Conservation (phyloP, 23 tunicate genomes). For the Ascidia mentula region DNA sequence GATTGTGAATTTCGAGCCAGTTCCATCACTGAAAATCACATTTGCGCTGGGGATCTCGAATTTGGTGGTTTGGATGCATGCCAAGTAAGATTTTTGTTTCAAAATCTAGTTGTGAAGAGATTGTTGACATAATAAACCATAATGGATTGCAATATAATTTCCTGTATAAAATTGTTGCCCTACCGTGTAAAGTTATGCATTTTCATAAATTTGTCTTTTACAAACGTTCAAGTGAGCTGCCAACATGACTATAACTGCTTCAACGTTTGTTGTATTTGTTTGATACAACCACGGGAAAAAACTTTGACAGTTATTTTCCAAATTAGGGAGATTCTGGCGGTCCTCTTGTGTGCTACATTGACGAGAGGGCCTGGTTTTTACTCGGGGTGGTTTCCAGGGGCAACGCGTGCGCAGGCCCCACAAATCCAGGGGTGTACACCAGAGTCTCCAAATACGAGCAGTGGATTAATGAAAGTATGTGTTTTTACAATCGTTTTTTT, state of each 20-base stretch:
- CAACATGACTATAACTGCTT: too few relatives aligned
- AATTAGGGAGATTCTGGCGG: constrained; percentile 12
- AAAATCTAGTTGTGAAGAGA: too few relatives aligned
- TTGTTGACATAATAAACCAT: too few relatives aligned
- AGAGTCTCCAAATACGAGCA: not conserved
- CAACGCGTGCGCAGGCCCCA: constrained; percentile 3
- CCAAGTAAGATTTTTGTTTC: too few relatives aligned
- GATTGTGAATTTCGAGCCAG: not conserved
- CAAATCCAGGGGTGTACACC: constrained; percentile 6
- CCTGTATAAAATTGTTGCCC: too few relatives aligned
- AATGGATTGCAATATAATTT: too few relatives aligned
- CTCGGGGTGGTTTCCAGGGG: not conserved
- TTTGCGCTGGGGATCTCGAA: constrained; percentile 4
- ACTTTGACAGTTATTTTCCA: not conserved
- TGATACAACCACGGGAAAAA: not conserved
- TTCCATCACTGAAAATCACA: not conserved
- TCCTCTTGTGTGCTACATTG: not conserved
- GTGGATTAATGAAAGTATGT: not conserved
- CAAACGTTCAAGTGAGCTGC: too few relatives aligned
- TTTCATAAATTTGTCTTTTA: too few relatives aligned
- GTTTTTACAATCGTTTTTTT: too few relatives aligned
- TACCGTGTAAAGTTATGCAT: too few relatives aligned
- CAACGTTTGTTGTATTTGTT: too few relatives aligned
- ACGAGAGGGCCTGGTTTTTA: constrained; percentile 15
- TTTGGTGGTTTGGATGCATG: constrained; percentile 14